These are phyloP conservation scores for Scelioninae gen. 1 DNA, from an alignment of 2,888 invertebrate genomes.

Conservation along the genomic window DNA sequence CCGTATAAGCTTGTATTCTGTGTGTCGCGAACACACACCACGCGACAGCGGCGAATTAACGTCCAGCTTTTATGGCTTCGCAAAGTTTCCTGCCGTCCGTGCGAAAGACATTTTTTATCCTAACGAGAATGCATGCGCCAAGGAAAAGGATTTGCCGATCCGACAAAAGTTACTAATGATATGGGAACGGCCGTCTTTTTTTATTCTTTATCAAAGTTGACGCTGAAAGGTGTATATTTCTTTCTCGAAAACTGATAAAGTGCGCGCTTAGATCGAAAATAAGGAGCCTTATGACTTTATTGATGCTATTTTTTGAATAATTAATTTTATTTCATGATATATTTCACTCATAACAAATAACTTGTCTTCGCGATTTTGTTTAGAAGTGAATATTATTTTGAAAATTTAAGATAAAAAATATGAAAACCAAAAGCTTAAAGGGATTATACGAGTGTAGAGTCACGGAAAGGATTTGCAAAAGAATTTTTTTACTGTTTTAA, in stretches of 20 bases:
- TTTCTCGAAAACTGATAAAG: conserved; percentile 30
- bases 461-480: too few relatives aligned
- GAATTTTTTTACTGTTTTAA: too few relatives aligned
- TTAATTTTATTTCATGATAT: too few relatives aligned
- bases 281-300: background rate
- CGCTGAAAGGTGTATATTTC: conserved; percentile 5
- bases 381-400: too few relatives aligned
- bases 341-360: too few relatives aligned
- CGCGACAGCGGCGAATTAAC: conserved; percentile 57
- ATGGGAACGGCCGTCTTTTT: conserved; percentile 28
- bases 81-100: conserved; percentile 52
- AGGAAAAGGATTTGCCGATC: conserved; percentile 59
- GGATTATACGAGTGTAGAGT: too few relatives aligned
- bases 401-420: too few relatives aligned
- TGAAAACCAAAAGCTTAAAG: too few relatives aligned
- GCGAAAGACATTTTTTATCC: conserved; percentile 64
- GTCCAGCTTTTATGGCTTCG: conserved; percentile 66
- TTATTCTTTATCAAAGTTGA: conserved; percentile 37
- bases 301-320: background rate
- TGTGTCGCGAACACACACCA: conserved; percentile 53
- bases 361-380: too few relatives aligned
- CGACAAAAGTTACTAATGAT: conserved; percentile 62
- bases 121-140: conserved; percentile 61
- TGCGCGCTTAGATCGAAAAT: background rate
- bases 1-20: too few relatives aligned